Conservation (phyloP, 2,113 vertebrate genomes). For the Rana temporaria region DNA sequence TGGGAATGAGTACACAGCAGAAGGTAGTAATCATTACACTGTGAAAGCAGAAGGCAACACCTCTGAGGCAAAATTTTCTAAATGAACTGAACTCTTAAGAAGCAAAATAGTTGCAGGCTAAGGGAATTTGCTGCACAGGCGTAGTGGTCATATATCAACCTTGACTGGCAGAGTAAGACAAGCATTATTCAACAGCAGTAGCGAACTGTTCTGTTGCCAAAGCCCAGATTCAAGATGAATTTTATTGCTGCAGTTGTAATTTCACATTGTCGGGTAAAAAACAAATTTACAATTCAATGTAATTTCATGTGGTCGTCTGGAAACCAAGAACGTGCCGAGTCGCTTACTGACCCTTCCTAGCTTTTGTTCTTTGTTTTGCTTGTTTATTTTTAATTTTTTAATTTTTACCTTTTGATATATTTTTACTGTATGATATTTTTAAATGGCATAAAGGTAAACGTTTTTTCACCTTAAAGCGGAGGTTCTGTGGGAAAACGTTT, state of each 20-base stretch:
- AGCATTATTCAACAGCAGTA: conserved; percentile 47
- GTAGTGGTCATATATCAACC: conserved; percentile 58
- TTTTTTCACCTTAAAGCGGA: no score
- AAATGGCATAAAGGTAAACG: no score
- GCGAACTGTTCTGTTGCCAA: conserved; percentile 21
- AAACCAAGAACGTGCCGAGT: no score
- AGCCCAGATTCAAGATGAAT: conserved; percentile 2
- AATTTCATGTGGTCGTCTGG: not conserved
- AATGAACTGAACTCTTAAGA: conserved; percentile 63
- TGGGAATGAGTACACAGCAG: conserved; percentile 62
- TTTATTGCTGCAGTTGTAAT: conserved; percentile 30
- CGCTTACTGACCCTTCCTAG: no score
- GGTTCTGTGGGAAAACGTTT: no score
- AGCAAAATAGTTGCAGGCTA: conserved; percentile 60
- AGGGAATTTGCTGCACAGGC: conserved; percentile 62
- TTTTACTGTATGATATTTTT: no score
- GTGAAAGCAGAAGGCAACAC: conserved; percentile 61
- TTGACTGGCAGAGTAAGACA: conserved; percentile 64
- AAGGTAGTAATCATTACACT: conserved; percentile 62
- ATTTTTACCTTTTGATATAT: no score
- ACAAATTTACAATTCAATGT: conserved; percentile 19
- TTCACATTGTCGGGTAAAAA: conserved; percentile 10
- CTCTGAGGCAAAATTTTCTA: conserved; percentile 64
- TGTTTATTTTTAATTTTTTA: no score
- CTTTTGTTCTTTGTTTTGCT: no score